Conservation (phyloP, 2,888 invertebrate species). For the Melinaea marsaeus region DNA sequence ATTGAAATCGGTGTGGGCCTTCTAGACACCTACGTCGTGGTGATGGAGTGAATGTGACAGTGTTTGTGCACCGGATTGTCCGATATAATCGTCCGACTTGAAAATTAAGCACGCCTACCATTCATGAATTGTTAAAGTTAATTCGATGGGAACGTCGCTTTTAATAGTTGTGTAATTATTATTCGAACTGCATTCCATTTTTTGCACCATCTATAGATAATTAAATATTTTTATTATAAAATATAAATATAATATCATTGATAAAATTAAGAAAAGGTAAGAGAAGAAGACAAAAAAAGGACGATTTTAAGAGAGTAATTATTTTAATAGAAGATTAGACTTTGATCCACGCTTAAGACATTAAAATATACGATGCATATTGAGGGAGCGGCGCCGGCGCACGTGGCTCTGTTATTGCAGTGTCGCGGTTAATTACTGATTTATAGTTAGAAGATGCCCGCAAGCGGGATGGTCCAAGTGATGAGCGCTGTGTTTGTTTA, state of each 20-base stretch:
- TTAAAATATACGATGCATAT: constrained; percentile 19
- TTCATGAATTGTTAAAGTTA: constrained; percentile 47
- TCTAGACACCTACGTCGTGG: constrained; percentile 60
- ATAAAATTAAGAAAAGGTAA: neutral
- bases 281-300: constrained; percentile 4
- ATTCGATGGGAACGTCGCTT: constrained; percentile 31
- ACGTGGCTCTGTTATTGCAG: constrained; percentile 48
- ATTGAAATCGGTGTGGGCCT: constrained; percentile 74
- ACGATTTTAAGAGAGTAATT: constrained; percentile 5
- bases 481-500: constrained; percentile 5
- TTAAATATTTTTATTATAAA: no score
- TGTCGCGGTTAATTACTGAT: constrained; percentile 48
- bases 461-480: constrained; percentile 22
- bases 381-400: constrained; percentile 40
- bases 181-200: neutral
- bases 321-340: constrained; percentile 15
- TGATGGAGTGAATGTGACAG: constrained; percentile 48
- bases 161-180: constrained; percentile 35
- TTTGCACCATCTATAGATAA: no score
- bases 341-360: constrained; percentile 21
- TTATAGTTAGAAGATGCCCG: constrained; percentile 34
- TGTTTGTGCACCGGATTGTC: constrained; percentile 70
- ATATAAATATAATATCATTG: neutral
- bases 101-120: constrained; percentile 64
- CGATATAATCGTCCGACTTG: constrained; percentile 57